Conservation (phyloP, 2,888 invertebrate species). For the Therioaphis trifolii region DNA sequence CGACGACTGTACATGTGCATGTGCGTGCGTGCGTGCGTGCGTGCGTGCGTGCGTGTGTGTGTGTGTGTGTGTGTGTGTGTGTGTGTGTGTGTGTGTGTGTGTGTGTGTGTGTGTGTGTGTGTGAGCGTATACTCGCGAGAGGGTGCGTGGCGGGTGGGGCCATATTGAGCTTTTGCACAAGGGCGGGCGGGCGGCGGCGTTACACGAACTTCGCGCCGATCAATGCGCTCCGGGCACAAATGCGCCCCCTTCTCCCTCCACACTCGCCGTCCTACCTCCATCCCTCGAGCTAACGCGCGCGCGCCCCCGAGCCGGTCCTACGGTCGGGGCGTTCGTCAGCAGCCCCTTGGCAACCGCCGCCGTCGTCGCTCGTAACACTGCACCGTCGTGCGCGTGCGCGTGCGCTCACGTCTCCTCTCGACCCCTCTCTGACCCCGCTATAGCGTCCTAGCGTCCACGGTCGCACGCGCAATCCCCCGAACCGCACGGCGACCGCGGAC, state of each 20-base stretch:
- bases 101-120: neutral
- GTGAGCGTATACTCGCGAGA: neutral
- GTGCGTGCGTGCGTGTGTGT: neutral
- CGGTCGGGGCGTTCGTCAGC: conserved; percentile 31
- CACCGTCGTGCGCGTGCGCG: neutral
- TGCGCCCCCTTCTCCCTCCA: neutral
- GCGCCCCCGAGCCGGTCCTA: neutral
- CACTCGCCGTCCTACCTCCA: too few species aligned
- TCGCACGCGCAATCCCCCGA: neutral
- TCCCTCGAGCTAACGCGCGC: too few species aligned
- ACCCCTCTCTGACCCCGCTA: neutral
- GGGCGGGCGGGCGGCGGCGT: neutral
- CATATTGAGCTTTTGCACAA: conserved; percentile 49
- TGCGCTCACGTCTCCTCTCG: neutral
- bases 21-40: too few species aligned
- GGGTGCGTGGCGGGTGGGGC: neutral
- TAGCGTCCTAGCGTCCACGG: neutral
- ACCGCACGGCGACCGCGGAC: neutral
- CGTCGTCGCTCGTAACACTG: neutral
- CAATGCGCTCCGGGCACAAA: conserved; percentile 60
- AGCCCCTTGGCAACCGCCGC: conserved; percentile 60
- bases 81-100: too few species aligned
- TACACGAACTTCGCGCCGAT: conserved; percentile 46
- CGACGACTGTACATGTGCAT: neutral
- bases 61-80: neutral